Evolutionary conservation across 2,113 vertebrate species (phyloP).

Genomic region (Bos javanicus): DNA sequence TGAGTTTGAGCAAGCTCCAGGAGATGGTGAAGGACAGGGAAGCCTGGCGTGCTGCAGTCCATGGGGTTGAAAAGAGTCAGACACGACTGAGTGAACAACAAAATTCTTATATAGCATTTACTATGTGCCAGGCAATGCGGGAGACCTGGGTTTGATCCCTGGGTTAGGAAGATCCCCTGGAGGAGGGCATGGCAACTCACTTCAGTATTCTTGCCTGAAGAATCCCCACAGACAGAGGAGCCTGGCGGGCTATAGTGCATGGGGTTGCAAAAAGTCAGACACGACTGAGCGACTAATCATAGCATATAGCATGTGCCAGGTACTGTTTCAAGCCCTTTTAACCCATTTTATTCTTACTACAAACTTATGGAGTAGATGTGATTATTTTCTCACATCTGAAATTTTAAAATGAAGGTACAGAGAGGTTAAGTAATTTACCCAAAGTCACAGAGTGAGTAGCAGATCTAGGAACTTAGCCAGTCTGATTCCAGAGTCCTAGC

Average conservation of each 20-base stretch:
- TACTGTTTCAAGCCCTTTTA: neutral
- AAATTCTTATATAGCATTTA: neutral
- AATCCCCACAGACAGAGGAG: neutral
- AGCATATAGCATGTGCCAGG: neutral
- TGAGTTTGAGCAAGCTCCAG: neutral
- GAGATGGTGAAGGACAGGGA: neutral
- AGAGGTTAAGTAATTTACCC: neutral
- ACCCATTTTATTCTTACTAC: neutral
- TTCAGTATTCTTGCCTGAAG: neutral
- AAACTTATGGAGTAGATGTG: neutral
- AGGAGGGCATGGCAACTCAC: neutral
- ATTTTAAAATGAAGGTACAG: neutral
- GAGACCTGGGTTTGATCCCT: neutral
- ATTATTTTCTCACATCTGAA: conserved; percentile 3
- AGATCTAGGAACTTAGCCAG: neutral
- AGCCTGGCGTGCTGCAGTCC: neutral
- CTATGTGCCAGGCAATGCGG: neutral
- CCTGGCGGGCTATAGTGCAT: neutral
- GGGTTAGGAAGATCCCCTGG: neutral
- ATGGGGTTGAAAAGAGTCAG: neutral
- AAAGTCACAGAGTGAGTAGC: neutral
- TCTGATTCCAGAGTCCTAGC: neutral
- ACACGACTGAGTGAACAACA: neutral
- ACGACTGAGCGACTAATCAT: neutral
- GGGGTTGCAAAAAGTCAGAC: neutral